Evolutionary conservation across 2,888 invertebrate species (phyloP), one percentile per base, ranked within the genome.

Genomic region (Eutolmus rufibarbis): DNA sequence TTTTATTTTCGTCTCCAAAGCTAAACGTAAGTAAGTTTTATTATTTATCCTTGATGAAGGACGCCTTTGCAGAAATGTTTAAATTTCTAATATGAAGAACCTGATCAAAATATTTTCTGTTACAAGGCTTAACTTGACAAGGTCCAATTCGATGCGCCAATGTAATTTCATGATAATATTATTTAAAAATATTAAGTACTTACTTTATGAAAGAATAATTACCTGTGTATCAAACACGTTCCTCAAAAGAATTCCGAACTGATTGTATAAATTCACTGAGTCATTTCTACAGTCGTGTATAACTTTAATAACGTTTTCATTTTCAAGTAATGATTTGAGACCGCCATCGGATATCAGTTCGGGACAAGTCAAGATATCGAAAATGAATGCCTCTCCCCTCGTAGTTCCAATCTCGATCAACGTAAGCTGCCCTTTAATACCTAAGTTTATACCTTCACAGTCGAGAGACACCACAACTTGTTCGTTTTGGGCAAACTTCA

Each of bases 201-300:
- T 74, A 31, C 16, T 76, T 76, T 76, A 1, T 76, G 4, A 28
- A 66, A 28, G 28, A 66, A 7, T 43, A 37, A 56, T 90, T 91
- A 95, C 95, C 93, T 97, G 98, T 51, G 98, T 98, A 92, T 98
- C 98, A 92, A 98, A 98, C 84, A 98, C 97, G 93, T 96, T 96
- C 89, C 94, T 94, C 90, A 98, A 93, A 86, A 95, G 95, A 89
- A 98, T 96, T 89, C 96, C 96, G 93, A 96, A 98, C 91, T 98
- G 98, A 91, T 95, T 95, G 93, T 95, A 96, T 89, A 98, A 94
- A 93, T 97, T 97, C 78, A 96, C 96, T 88, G 97, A 97, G 93
- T 97, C 97, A 92, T 97, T 98, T 89, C 97, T 95, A 91, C 98
- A 98, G 92, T 98, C 98, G 92, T 98, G 98, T 91, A 97, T 96